Conservation (phyloP, 1,140 invertebrate genomes). For the Notospermus geniculatus region DNA sequence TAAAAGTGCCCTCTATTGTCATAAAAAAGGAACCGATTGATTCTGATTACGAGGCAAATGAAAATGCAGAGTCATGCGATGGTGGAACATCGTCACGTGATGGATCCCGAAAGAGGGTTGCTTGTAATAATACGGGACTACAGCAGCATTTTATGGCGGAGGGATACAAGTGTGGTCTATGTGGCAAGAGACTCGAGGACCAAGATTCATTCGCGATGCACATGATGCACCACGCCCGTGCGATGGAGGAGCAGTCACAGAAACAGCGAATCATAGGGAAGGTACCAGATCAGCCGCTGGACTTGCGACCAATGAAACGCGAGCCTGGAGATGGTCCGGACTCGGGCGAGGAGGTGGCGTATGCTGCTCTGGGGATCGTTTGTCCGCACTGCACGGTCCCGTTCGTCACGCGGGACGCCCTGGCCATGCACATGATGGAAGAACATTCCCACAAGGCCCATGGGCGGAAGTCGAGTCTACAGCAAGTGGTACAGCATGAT, state of each 20-base stretch:
- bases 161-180: conserved; percentile 7
- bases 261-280: not conserved
- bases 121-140: no score
- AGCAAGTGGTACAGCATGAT: not conserved
- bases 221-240: conserved; percentile 13
- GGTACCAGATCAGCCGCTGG: not conserved
- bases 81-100: no score
- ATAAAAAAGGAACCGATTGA: conserved; percentile 5
- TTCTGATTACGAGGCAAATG: no score
- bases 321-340: not conserved
- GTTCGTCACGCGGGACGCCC: conserved; percentile 17
- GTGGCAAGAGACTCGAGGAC: conserved; percentile 7
- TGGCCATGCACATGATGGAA: conserved; percentile 21
- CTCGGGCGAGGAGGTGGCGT: not conserved
- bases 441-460: conserved; percentile 5
- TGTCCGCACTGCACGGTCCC: conserved; percentile 6
- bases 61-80: no score
- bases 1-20: not conserved
- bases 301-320: not conserved
- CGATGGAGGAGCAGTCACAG: not conserved
- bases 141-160: not conserved
- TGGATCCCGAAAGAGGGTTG: no score
- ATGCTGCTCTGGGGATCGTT: not conserved
- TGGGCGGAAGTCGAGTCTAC: not conserved
- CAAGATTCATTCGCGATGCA: conserved; percentile 19